Percentiles rank a stretch among this genome's conserved stretches.
These are phyloP conservation scores for Sebastes fasciatus DNA, from an alignment of 2,113 vertebrate species.

Conservation along the genomic window DNA sequence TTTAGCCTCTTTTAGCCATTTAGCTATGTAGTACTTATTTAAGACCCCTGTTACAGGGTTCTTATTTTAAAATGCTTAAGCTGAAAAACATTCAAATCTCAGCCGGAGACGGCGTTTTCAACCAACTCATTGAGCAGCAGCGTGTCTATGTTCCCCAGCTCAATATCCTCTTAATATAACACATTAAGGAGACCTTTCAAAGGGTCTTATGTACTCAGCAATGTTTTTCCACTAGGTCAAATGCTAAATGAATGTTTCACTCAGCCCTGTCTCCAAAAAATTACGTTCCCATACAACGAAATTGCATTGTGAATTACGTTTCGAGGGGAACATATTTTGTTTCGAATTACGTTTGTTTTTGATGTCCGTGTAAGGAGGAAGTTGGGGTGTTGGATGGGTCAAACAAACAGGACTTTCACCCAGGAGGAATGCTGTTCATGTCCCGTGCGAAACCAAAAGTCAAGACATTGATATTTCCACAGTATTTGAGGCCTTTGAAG, in stretches of 20 bases:
- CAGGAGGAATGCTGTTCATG: too few species aligned
- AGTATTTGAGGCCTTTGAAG: not conserved
- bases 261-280: not conserved
- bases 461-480: not conserved
- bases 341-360: too few species aligned
- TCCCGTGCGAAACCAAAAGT: too few species aligned
- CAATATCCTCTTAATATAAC: not conserved
- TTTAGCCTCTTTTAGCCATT: not conserved
- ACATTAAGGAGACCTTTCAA: not conserved
- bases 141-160: not conserved
- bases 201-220: not conserved
- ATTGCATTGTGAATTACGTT: too few species aligned
- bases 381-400: too few species aligned
- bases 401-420: too few species aligned
- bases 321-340: too few species aligned
- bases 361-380: too few species aligned
- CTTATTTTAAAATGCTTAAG: not conserved
- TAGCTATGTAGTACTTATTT: not conserved
- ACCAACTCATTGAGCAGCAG: too few species aligned
- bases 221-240: not conserved
- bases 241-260: not conserved
- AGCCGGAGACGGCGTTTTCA: too few species aligned
- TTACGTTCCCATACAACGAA: too few species aligned
- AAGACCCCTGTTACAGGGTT: not conserved
- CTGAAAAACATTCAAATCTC: too few species aligned